These are phyloP conservation scores for Streblospio benedicti DNA, from an alignment of 1,140 invertebrate genomes.

Conservation along the genomic window DNA sequence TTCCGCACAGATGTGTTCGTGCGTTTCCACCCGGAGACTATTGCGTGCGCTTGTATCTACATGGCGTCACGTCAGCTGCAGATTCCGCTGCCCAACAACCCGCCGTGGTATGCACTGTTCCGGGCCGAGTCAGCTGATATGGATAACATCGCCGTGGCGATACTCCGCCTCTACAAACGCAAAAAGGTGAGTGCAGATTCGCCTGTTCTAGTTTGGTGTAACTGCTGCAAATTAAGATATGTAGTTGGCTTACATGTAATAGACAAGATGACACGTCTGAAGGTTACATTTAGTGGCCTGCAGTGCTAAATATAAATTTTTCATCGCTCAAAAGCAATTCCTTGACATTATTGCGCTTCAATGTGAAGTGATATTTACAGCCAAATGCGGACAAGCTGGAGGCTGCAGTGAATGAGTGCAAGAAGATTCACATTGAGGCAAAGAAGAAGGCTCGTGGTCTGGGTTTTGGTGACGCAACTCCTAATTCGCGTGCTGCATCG, in stretches of 20 bases:
- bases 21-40: constrained; percentile 88
- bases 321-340: too few species aligned
- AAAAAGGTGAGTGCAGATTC: constrained; percentile 32
- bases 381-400: constrained; percentile 67
- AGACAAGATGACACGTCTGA: too few species aligned
- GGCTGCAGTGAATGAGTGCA: constrained; percentile 63
- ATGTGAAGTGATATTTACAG: too few species aligned
- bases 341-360: too few species aligned
- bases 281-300: too few species aligned
- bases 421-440: constrained; percentile 65
- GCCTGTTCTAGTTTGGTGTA: too few species aligned
- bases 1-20: constrained; percentile 93
- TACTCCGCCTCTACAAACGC: constrained; percentile 70
- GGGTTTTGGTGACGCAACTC: constrained; percentile 21
- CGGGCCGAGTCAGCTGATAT: constrained; percentile 74
- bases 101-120: constrained; percentile 81
- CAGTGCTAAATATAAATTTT: too few species aligned
- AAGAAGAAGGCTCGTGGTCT: constrained; percentile 56
- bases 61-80: constrained; percentile 76
- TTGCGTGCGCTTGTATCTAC: constrained; percentile 97
- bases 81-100: constrained; percentile 73
- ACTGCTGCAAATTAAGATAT: too few species aligned
- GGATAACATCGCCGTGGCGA: constrained; percentile 70
- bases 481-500: too few species aligned
- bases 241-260: too few species aligned